Percentiles rank a stretch among this genome's conserved stretches.
Conservation (phyloP, 2,888 invertebrate genomes). For the Drosophila mimetica region DNA sequence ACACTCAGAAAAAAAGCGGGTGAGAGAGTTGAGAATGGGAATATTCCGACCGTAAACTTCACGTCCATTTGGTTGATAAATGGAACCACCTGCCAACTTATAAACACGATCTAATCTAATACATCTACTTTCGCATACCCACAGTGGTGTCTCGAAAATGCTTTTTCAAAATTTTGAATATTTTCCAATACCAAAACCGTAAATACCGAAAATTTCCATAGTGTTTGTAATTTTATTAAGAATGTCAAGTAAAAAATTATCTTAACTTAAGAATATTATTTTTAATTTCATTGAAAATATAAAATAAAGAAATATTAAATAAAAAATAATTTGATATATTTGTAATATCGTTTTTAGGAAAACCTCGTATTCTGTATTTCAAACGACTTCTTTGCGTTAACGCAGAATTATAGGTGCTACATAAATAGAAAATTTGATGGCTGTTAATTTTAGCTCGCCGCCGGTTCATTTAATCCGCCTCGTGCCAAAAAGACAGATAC, state of each 20-base stretch:
- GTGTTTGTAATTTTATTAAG: too few relatives aligned
- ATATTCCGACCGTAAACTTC: conserved; percentile 13
- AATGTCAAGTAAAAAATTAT: too few relatives aligned
- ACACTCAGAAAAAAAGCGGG: conserved; percentile 6
- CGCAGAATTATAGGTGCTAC: conserved; percentile 18
- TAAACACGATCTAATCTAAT: conserved; percentile 6
- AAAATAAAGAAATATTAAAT: too few relatives aligned
- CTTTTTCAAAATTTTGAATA: neutral
- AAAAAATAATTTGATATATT: too few relatives aligned
- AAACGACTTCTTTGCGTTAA: neutral
- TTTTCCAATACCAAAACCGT: too few relatives aligned
- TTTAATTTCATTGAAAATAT: too few relatives aligned
- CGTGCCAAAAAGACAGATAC: conserved; percentile 7
- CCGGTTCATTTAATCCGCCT: conserved; percentile 33
- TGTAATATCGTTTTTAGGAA: too few relatives aligned
- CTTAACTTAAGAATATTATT: too few relatives aligned
- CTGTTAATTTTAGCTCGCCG: conserved; percentile 26
- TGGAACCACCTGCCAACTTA: conserved; percentile 14
- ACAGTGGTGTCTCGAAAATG: neutral
- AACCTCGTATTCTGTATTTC: neutral
- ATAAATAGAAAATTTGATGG: conserved; percentile 43
- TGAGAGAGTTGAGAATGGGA: neutral
- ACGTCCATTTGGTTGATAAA: conserved; percentile 14
- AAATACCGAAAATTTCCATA: too few relatives aligned
- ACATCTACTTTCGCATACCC: neutral